Base-by-base conservation (phyloP, 2,888 invertebrate species). In the Crematogaster levior region DNA sequence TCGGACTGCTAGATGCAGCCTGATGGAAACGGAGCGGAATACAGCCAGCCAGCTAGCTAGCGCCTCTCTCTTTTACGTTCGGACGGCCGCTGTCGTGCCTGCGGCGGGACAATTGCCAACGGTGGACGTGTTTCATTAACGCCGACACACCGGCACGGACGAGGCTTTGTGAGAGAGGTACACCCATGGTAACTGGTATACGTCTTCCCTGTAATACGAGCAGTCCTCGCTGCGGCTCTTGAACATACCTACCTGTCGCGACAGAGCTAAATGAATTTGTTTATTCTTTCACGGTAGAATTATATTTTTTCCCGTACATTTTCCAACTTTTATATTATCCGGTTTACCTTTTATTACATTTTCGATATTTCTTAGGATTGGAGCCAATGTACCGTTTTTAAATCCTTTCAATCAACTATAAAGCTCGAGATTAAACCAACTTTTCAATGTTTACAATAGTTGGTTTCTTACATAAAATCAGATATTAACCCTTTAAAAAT, bases 121-220 rank as follows among this genome's bases (percentile, higher is more conserved):
- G 84, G 87, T 88, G 90, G 91, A 92, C 90, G 90, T 92, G 90
- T 91, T 92, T 93, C 91, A 91, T 93, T 92, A 92, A 88, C 91
- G 91, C 85, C 89, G 90, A 91, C 91, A 91, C 86, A 90, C 88
- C 90, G 63, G 66, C 84, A 83, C 72, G 84, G 85, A 87, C 81
- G 66, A 60, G 60, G 84, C 83, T 61, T 40, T 46, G 65, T 72
- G 51, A 53, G 48, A 43, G 74, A 51, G 56, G 30, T 70, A 79
- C 56, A 79, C 24, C 56, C 43, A 79, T 56, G 53, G 70, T 68
- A 56, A 40, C 80, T 70, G 53, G 63, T 66, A 61, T 68, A 80
- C 70, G 79, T 82, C 82, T 82, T 82, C 53, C 24, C 68, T 51
- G 80, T 82, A 82, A 83, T 83, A 77, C 77, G 77, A 77, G 77